Base-by-base conservation (phyloP, 2,797 vertebrate species). In the Glyptemys insculpta region DNA sequence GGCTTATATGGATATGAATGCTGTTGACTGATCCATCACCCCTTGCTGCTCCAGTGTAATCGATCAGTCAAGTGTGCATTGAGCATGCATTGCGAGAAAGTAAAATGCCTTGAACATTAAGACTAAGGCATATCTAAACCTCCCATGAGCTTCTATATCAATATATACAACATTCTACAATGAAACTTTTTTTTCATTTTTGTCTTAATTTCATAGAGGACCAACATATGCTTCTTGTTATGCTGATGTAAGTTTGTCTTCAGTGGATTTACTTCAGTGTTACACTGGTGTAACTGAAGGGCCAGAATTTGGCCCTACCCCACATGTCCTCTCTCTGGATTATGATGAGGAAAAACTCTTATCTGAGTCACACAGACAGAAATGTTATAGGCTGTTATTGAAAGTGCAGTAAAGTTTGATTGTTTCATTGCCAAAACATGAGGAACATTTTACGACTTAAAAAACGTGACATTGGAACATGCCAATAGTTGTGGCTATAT, bases 1-100 rank as follows among this genome's bases (percentile, higher is more conserved):
- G 29, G 57, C 15, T 86, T 84, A 49, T 84, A 72, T 18, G 57
- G 41, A 74, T 44, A 84, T 84, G 78, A 92, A 91, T 91, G 93
- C 85, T 87, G 2, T 79, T 44, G 62, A 15, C 47, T 95, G 41
- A 44, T 91, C 31, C 31, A 41, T 68, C 62, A 89, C 5, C 5
- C 5, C 88, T 85, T 93, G 79, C 79, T 91, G 50, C 53, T 80
- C 80, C 16, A 68, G 9, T 59, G 31, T 5, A 81, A 84, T 76
- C 0, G 7, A 95, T 87, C 62, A 62, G 57, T 52, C 79, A 86
- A 74, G 8, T 29, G 27, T 96, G 89, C 89, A 50, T 23, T 86
- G 54, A 62, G 74, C 93, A 87, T 59, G 92, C 88, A 86, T 85
- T 90, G 86, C 56, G 50, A 52, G 34, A 92, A 79, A 0, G 2